A percentile compares a stretch with the other conserved stretches of the same genome.
Evolutionary conservation across 2,888 invertebrate species (phyloP).

Genomic region (Stictocephala bisonia): DNA sequence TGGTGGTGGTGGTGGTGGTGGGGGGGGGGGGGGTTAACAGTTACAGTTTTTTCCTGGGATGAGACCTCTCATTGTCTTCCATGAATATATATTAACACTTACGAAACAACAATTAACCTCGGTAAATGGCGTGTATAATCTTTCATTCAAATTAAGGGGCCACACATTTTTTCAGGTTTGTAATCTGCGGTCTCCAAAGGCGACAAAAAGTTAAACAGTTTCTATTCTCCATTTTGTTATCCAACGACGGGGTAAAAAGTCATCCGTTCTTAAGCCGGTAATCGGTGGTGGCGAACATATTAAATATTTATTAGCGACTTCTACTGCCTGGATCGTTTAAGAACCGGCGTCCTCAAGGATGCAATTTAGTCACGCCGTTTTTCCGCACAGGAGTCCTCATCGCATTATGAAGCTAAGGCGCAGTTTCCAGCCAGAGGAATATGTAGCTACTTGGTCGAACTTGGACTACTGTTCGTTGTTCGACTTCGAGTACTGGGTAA

Average conservation of each 20-base stretch:
- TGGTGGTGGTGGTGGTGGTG: no score
- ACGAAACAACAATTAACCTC: conserved; percentile 20
- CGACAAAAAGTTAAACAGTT: conserved; percentile 39
- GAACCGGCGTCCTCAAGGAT: neutral
- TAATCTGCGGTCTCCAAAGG: conserved; percentile 5
- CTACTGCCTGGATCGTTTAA: neutral
- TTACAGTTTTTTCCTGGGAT: neutral
- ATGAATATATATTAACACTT: conserved; percentile 38
- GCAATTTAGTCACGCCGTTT: conserved; percentile 3
- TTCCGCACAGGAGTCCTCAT: no score
- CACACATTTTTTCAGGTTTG: neutral
- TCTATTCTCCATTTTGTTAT: neutral
- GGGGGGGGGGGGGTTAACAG: no score
- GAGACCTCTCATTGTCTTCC: conserved; percentile 14
- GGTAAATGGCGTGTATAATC: conserved; percentile 5
- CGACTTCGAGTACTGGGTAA: conserved; percentile 34
- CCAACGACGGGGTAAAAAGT: neutral
- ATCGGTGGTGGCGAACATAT: conserved; percentile 4
- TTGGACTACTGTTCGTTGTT: conserved; percentile 1
- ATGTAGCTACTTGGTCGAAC: no score
- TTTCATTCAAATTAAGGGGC: conserved; percentile 3
- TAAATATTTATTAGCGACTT: conserved; percentile 35
- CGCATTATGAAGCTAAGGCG: conserved; percentile 19
- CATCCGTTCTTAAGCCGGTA: neutral
- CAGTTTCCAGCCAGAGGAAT: neutral